Conservation (phyloP, 2,113 vertebrate species). For the Lepisosteus osseus region DNA sequence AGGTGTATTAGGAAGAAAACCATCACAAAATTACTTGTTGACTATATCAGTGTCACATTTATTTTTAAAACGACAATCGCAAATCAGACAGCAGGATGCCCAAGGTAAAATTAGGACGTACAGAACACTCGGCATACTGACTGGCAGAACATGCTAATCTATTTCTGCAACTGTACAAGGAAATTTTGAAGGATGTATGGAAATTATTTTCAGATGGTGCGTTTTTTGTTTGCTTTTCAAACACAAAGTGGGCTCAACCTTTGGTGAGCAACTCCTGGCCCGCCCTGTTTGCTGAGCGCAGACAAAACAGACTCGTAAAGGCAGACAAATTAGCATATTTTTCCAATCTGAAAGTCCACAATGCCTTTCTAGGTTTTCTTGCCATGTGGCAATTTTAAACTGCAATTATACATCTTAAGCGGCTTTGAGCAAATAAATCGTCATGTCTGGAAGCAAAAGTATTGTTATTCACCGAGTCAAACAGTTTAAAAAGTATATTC, state of each 20-base stretch:
- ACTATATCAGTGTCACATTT: too few species aligned
- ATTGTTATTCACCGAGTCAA: too few species aligned
- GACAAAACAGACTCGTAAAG: background rate
- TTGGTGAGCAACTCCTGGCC: background rate
- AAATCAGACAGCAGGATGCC: too few species aligned
- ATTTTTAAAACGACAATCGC: too few species aligned
- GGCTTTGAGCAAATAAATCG: background rate
- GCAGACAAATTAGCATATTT: constrained; percentile 1
- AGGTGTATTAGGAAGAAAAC: too few species aligned
- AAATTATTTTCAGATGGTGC: background rate
- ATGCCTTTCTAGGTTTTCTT: background rate
- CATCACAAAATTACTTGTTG: too few species aligned
- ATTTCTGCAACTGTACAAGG: too few species aligned
- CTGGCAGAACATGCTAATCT: too few species aligned
- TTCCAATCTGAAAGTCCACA: background rate
- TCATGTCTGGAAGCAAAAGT: too few species aligned
- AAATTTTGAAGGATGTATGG: background rate
- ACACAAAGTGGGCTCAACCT: background rate
- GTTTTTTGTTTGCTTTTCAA: background rate
- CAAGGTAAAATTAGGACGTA: too few species aligned
- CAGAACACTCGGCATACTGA: too few species aligned
- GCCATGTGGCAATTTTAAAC: background rate
- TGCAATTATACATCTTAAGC: background rate
- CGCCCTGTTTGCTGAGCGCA: background rate
- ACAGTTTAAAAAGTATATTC: too few species aligned